Conservation (phyloP, 1,140 invertebrate genomes). For the Trichonephila clavata region DNA sequence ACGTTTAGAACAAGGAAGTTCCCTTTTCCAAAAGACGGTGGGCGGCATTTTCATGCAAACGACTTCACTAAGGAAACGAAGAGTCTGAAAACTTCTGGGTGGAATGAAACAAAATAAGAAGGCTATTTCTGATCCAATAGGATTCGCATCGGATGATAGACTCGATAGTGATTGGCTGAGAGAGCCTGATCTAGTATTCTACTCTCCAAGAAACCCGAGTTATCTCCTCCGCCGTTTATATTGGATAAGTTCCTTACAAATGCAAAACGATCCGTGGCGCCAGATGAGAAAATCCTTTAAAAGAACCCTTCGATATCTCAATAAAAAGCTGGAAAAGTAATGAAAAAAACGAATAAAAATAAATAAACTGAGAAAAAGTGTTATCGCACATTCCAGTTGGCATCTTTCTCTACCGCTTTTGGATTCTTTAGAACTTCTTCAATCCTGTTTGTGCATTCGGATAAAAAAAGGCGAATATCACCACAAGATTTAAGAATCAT, state of each 20-base stretch:
- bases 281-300: constrained; percentile 49
- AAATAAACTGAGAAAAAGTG: constrained; percentile 34
- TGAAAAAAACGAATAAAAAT: background rate
- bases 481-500: background rate
- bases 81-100: constrained; percentile 47
- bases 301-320: constrained; percentile 29
- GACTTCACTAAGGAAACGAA: constrained; percentile 35
- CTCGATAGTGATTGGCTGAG: constrained; percentile 52
- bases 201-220: background rate
- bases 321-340: constrained; percentile 34
- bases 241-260: constrained; percentile 68
- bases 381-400: constrained; percentile 11
- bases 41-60: constrained; percentile 60
- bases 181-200: constrained; percentile 67
- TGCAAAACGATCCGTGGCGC: constrained; percentile 59
- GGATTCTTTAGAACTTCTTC: constrained; percentile 2
- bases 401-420: background rate
- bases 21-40: background rate
- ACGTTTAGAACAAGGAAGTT: constrained; percentile 59
- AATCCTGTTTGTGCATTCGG: background rate
- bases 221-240: constrained; percentile 58
- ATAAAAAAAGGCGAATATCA: constrained; percentile 19
- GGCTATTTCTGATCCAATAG: constrained; percentile 62
- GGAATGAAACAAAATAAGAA: constrained; percentile 57
- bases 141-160: background rate